Evolutionary conservation across 2,113 vertebrate species (phyloP), one percentile per base, ranked within the genome.

Genomic region (Rallus limicola): DNA sequence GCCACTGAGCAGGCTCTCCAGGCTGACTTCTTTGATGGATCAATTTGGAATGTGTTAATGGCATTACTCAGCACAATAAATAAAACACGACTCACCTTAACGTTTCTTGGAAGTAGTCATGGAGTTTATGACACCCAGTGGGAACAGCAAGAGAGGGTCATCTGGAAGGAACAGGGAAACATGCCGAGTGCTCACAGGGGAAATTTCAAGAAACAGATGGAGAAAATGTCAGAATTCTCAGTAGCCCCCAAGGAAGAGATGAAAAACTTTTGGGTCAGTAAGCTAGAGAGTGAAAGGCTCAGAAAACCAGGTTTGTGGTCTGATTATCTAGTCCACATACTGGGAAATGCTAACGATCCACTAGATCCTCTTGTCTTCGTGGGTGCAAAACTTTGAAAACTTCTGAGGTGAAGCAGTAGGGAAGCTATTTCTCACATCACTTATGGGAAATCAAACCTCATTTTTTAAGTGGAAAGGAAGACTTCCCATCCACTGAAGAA

Each of bases 191-290:
- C 85, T 95, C 96, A 83, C 91, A 80, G 65, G 96, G 95, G 96
- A 97, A 97, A 97, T 95, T 96, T 95, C 18, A 44, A 97, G 78
- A 80, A 96, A 94, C 96, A 97, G 97, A 97, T 96, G 97, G 94
- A 96, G 81, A 97, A 96, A 96, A 93, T 82, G 94, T 97, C 92
- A 95, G 92, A 96, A 95, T 91, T 94, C 95, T 96, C 86, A 77
- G 86, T 72, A 85, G 65, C 78, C 96, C 72, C 85, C 40, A 88
- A 92, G 87, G 89, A 94, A 79, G 69, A 80, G 88, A 94, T 89
- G 79, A 97, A 97, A 94, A 96, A 95, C 81, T 95, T 97, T 71
- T 90, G 79, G 92, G 93, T 96, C 95, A 97, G 93, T 93, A 96
- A 93, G 59, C n/a, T 87, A 96, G 82, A 90, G 82, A 95, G 86